A percentile compares a stretch with the other conserved stretches of the same genome.
Conservation (phyloP, 1,140 invertebrate species). For the Halyomorpha halys region DNA sequence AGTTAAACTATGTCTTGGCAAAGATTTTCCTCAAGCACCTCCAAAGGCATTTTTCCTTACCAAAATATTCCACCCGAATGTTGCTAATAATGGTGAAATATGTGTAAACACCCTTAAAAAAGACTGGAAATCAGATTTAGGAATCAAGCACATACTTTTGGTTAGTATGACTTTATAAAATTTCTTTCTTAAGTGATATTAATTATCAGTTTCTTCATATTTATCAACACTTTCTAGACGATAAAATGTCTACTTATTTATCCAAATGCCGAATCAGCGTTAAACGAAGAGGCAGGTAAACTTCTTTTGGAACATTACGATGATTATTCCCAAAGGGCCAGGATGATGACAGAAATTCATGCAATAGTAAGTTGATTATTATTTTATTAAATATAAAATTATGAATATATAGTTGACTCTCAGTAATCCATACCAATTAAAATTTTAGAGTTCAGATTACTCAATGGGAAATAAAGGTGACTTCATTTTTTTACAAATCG, state of each 20-base stretch:
- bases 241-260: constrained; percentile 88
- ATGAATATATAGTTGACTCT: too few species aligned
- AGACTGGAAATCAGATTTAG: constrained; percentile 93
- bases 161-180: constrained; percentile 42
- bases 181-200: not conserved
- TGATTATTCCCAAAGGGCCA: constrained; percentile 78
- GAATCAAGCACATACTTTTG: constrained; percentile 89
- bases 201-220: constrained; percentile 5
- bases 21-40: constrained; percentile 85
- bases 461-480: too few species aligned
- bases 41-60: constrained; percentile 93
- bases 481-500: too few species aligned
- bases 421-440: too few species aligned
- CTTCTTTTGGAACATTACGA: constrained; percentile 82
- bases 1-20: constrained; percentile 81
- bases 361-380: constrained; percentile 47
- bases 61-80: constrained; percentile 97
- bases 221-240: constrained; percentile 47
- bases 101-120: constrained; percentile 96
- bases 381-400: not conserved
- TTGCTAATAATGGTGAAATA: constrained; percentile 87
- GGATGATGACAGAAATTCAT: constrained; percentile 92
- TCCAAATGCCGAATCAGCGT: constrained; percentile 86
- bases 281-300: constrained; percentile 90
- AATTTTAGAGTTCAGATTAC: too few species aligned